A percentile compares a stretch with the other conserved stretches of the same genome.
Evolutionary conservation across 2,113 vertebrate genomes (phyloP).

Genomic region (Raphicerus campestris): DNA sequence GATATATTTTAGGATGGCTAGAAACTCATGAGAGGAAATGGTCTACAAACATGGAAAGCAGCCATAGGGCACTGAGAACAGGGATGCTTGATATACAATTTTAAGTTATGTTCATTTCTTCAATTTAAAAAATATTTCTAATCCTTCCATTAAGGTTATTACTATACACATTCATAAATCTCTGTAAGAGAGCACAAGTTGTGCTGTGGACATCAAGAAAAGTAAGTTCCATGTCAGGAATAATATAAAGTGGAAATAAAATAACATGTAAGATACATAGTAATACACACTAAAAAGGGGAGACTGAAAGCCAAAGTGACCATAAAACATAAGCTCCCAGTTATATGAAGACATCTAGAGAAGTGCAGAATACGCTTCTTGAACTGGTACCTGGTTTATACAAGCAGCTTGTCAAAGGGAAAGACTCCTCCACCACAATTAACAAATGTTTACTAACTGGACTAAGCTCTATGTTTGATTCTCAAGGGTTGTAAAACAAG

Average conservation of each 20-base stretch:
- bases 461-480: not conserved
- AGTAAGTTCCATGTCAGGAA: not conserved
- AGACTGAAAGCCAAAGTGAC: not conserved
- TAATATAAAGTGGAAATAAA: not conserved
- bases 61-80: not conserved
- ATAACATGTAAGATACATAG: not conserved
- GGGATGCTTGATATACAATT: not conserved
- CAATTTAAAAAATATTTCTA: not conserved
- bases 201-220: not conserved
- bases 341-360: not conserved
- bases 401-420: not conserved
- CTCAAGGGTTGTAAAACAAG: not conserved
- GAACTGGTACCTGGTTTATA: not conserved
- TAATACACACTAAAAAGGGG: not conserved
- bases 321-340: not conserved
- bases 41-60: not conserved
- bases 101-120: not conserved
- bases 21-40: not conserved
- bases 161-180: not conserved
- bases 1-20: not conserved
- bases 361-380: not conserved
- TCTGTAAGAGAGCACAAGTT: not conserved
- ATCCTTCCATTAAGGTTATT: not conserved
- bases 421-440: not conserved
- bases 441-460: not conserved